Conservation (phyloP, 2,797 vertebrate species). For the Apogon hyalosoma region DNA sequence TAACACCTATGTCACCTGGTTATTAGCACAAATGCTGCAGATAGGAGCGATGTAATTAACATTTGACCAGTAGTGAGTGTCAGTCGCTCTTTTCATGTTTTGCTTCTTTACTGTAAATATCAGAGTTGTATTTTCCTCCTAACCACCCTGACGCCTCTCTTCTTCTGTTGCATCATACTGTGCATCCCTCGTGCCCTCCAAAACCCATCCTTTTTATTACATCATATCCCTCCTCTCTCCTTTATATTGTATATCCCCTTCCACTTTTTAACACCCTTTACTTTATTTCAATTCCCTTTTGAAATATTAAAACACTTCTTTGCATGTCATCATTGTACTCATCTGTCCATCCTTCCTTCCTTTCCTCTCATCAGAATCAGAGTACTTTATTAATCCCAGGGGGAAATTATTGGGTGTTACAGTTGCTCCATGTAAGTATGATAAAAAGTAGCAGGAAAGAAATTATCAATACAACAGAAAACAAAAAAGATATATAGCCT, state of each 20-base stretch:
- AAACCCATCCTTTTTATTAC: conserved; percentile 60
- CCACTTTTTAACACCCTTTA: conserved; percentile 33
- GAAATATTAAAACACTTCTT: conserved; percentile 38
- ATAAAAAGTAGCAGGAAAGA: too few species aligned
- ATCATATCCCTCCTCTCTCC: conserved; percentile 61
- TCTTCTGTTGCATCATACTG: conserved; percentile 68
- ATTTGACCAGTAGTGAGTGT: conserved; percentile 28
- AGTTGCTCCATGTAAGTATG: too few species aligned
- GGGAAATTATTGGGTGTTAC: too few species aligned
- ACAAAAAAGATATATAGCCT: too few species aligned
- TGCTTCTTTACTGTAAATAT: conserved; percentile 27
- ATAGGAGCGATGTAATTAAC: conserved; percentile 36
- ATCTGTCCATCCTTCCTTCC: conserved; percentile 8
- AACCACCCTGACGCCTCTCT: conserved; percentile 40
- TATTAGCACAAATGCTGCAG: conserved; percentile 16
- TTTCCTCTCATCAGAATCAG: background rate
- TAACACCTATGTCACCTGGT: conserved; percentile 5
- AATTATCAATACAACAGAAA: too few species aligned
- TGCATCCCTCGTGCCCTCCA: conserved; percentile 52
- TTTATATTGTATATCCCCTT: conserved; percentile 48
- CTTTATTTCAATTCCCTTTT: conserved; percentile 33
- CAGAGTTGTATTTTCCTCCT: conserved; percentile 34
- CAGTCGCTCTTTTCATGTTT: conserved; percentile 11
- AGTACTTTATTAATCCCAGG: too few species aligned
- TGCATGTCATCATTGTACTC: conserved; percentile 26